phyloP scores from a whole-genome alignment of 2,888 invertebrate species.

The Entomobrya multifasciata region DNA sequence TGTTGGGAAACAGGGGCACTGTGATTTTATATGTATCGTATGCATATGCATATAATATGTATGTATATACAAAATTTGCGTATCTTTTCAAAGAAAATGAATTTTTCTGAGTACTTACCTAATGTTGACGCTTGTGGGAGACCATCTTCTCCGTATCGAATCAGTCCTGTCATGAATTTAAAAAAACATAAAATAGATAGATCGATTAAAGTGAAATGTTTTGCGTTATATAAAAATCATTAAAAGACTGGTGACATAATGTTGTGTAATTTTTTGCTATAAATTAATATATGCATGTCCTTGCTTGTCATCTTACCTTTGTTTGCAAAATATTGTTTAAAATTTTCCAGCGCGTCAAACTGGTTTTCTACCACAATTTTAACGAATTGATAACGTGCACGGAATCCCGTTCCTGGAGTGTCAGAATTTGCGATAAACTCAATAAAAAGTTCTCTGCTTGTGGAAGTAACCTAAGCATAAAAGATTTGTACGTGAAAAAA shows the following conservation, averaged over 20 bases:
- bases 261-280: too few species aligned
- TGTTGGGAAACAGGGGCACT: too few species aligned
- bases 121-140: constrained; percentile 79
- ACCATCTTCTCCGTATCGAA: constrained; percentile 75
- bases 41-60: background rate
- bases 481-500: too few species aligned
- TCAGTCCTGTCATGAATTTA: constrained; percentile 66
- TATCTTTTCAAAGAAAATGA: constrained; percentile 12
- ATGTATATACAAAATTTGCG: background rate
- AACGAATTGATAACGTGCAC: constrained; percentile 83
- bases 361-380: constrained; percentile 76
- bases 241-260: too few species aligned
- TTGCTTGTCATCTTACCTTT: too few species aligned
- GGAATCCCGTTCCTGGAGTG: constrained; percentile 89
- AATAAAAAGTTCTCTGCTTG: constrained; percentile 90
- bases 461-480: constrained; percentile 84
- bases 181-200: too few species aligned
- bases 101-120: constrained; percentile 68
- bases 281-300: background rate
- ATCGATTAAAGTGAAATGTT: too few species aligned
- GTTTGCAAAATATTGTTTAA: constrained; percentile 73
- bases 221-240: too few species aligned
- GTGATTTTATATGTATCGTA: too few species aligned
- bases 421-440: constrained; percentile 93
- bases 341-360: constrained; percentile 72